These are phyloP conservation scores for Polyodon spathula DNA, from an alignment of 2,113 vertebrate species.

Conservation along the genomic window DNA sequence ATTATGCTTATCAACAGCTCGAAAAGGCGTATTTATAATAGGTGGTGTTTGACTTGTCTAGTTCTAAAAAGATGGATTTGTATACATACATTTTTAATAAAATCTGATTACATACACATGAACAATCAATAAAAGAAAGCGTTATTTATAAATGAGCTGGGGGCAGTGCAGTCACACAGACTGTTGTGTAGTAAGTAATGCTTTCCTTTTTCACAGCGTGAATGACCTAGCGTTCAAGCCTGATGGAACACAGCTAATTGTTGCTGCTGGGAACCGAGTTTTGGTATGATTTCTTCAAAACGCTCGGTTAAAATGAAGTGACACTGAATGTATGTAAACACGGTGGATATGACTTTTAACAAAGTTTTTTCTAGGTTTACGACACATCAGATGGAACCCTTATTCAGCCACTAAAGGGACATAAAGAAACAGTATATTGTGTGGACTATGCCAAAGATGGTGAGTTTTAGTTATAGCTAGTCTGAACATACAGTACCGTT, in stretches of 20 bases:
- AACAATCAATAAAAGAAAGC: no score
- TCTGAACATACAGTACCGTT: no score
- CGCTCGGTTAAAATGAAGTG: no score
- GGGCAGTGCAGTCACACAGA: not conserved
- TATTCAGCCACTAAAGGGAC: constrained; percentile 87
- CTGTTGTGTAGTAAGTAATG: not conserved
- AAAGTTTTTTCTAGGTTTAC: constrained; percentile 71
- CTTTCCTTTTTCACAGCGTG: constrained; percentile 54
- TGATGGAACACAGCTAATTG: constrained; percentile 89
- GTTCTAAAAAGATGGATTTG: no score
- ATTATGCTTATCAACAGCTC: no score
- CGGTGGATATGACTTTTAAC: not conserved
- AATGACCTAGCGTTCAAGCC: constrained; percentile 95
- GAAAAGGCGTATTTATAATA: no score
- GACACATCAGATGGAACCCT: constrained; percentile 87
- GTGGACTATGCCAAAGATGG: constrained; percentile 96
- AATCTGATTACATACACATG: no score
- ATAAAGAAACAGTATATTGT: constrained; percentile 91
- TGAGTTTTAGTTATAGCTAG: constrained; percentile 32
- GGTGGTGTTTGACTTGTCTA: no score
- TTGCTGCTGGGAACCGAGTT: constrained; percentile 86
- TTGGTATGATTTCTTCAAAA: constrained; percentile 61
- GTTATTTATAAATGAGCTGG: not conserved
- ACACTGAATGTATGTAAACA: not conserved
- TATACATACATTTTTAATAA: no score